Percentiles rank a stretch among this genome's conserved stretches.
Evolutionary conservation across 2,888 invertebrate species (phyloP).

Genomic region (Eledone cirrhosa): DNA sequence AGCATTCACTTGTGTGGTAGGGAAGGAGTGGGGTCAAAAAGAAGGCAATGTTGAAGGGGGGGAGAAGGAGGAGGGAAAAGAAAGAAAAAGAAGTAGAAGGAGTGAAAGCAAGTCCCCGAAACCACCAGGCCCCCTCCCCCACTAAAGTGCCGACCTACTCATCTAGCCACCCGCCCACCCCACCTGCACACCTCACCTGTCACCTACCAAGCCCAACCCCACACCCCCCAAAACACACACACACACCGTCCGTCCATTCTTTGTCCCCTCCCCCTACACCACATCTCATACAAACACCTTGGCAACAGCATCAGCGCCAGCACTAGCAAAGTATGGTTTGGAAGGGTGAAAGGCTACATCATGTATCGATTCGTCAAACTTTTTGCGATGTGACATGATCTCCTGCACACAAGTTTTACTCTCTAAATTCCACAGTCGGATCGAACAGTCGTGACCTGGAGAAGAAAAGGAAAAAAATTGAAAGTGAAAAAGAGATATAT

Average conservation of each 20-base stretch:
- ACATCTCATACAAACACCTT: conserved; percentile 83
- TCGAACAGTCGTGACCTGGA: conserved; percentile 72
- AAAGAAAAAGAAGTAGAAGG: too few relatives aligned
- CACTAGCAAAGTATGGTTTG: conserved; percentile 97
- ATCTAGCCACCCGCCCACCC: background rate
- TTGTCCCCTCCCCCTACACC: background rate
- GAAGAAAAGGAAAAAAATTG: conserved; percentile 25
- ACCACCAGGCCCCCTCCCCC: background rate
- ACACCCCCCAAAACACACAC: too few relatives aligned
- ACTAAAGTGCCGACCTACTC: too few relatives aligned
- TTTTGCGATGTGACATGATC: conserved; percentile 99
- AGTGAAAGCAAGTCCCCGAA: too few relatives aligned
- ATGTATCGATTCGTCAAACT: conserved; percentile 98
- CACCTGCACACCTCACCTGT: background rate
- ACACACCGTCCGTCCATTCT: background rate
- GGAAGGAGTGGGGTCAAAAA: too few relatives aligned
- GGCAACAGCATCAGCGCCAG: conserved; percentile 97
- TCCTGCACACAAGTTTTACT: conserved; percentile 99
- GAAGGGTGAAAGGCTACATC: conserved; percentile 99
- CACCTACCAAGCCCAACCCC: too few relatives aligned
- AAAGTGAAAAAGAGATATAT: background rate
- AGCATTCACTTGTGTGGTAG: too few relatives aligned
- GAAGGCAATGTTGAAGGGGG: too few relatives aligned
- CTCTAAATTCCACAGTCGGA: conserved; percentile 75
- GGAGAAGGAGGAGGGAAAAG: too few relatives aligned